Evolutionary conservation across 2,797 vertebrate genomes (phyloP), one percentile per base, ranked within the genome.

Genomic region (Hippocampus kuda): DNA sequence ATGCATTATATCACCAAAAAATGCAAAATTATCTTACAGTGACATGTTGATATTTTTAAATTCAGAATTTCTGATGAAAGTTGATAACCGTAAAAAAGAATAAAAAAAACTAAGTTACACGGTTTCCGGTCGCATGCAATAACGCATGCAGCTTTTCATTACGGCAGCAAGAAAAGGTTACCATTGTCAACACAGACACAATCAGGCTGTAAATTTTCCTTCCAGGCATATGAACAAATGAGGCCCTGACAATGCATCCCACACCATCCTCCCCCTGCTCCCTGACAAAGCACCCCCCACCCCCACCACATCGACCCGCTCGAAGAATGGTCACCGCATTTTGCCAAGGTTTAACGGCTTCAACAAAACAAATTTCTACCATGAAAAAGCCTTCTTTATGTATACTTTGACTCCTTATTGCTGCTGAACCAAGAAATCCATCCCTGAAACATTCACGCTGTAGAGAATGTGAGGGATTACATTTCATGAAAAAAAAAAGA

Each of bases 341-440:
- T 71, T 83, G 84, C 82, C 85, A 86, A 79, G 79, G 77, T 78
- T 75, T 77, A 82, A 72, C 76, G 75, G 81, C 70, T 16, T 20
- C 30, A 67, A 51, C 46, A 30, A 67, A 51, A 34, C 1, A n/a
- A 65, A 79, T 66, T 67, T 79, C 88, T 86, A 83, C 86, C 85
- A 84, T 83, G 84, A 81, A 74, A 83, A 81, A 75, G 72, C 38
- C 72, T 38, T 38, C 34, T 38, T 38, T 38, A 38, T 38, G 34
- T 38, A 38, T 38, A 38, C 34, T 7, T 38, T 38, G 34, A 38
- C 34, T 38, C 34, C 34, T 38, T 38, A 38, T 38, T 38, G 34
- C 34, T 38, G 34, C 34, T 38, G 7, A 38, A 38, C 34, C 34
- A 38, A 38, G 34, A 38, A 38, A 38, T 38, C 34, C 34, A 38